These are phyloP conservation scores for Epirrhoe alternata DNA, from an alignment of 2,888 invertebrate species.

Conservation along the genomic window DNA sequence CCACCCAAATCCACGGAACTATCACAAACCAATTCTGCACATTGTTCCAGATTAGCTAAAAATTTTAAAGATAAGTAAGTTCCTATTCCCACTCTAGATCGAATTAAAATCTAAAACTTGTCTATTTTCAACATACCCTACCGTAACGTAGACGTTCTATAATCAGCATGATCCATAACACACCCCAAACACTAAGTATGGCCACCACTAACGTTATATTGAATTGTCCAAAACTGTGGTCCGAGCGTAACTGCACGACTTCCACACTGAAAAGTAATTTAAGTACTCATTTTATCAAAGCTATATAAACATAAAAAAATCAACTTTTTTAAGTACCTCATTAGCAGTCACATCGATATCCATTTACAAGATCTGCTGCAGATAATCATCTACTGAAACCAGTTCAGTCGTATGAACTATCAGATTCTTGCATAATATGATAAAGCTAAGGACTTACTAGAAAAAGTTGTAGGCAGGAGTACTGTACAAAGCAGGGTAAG, in stretches of 20 bases:
- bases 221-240: conserved; percentile 51
- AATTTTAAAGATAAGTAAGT: conserved; percentile 29
- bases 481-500: conserved; percentile 62
- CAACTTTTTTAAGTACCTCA: too few relatives aligned
- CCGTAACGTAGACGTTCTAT: conserved; percentile 59
- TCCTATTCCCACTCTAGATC: not conserved
- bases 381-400: too few relatives aligned
- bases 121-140: conserved; percentile 57
- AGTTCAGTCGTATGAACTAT: not conserved
- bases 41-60: conserved; percentile 76
- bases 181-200: conserved; percentile 59
- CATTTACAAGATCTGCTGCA: too few relatives aligned
- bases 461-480: conserved; percentile 77
- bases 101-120: not conserved
- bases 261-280: conserved; percentile 60
- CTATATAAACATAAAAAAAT: too few relatives aligned
- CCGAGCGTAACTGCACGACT: conserved; percentile 59
- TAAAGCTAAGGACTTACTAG: conserved; percentile 59
- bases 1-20: conserved; percentile 67
- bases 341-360: too few relatives aligned
- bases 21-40: conserved; percentile 59
- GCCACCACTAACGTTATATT: conserved; percentile 57
- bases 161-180: conserved; percentile 65
- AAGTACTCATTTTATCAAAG: too few relatives aligned
- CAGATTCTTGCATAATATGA: not conserved